Percentiles rank a stretch among this genome's conserved stretches.
Conservation (phyloP, 2,797 vertebrate genomes). For the Syndactyla subalaris region DNA sequence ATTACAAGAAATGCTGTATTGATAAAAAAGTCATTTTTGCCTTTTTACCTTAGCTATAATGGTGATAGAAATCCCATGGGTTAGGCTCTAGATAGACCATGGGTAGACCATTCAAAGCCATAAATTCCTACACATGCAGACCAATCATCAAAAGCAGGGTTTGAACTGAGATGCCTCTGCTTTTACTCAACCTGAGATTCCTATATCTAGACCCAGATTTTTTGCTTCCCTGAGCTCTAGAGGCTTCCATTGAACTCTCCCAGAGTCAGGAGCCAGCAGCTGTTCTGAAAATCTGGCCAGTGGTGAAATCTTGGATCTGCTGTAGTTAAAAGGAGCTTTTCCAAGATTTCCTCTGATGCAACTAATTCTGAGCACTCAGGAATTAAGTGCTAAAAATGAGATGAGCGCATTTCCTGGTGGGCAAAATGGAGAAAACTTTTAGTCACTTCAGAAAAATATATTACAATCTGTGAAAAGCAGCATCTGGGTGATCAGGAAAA, state of each 20-base stretch:
- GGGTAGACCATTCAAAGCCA: background rate
- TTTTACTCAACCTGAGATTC: background rate
- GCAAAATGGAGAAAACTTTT: background rate
- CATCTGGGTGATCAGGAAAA: background rate
- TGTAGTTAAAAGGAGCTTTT: background rate
- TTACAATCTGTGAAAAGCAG: background rate
- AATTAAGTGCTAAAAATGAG: slow-evolving; percentile 24
- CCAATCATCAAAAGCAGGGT: background rate
- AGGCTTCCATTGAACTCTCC: background rate
- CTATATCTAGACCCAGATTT: background rate
- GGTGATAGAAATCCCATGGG: background rate
- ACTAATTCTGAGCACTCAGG: background rate
- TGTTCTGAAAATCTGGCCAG: background rate
- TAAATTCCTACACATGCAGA: background rate
- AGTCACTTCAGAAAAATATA: background rate
- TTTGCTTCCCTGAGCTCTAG: background rate
- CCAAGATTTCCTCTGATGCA: background rate
- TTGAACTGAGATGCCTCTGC: background rate
- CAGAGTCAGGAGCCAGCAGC: background rate
- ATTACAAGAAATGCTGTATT: background rate
- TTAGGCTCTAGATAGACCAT: background rate
- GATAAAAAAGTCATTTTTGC: background rate
- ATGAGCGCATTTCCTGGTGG: background rate
- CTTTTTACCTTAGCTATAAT: slow-evolving; percentile 33
- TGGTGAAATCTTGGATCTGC: background rate